A percentile compares a stretch with the other conserved stretches of the same genome.
These are phyloP conservation scores for Bombus ignitus DNA, from an alignment of 1,140 invertebrate species.

Conservation along the genomic window DNA sequence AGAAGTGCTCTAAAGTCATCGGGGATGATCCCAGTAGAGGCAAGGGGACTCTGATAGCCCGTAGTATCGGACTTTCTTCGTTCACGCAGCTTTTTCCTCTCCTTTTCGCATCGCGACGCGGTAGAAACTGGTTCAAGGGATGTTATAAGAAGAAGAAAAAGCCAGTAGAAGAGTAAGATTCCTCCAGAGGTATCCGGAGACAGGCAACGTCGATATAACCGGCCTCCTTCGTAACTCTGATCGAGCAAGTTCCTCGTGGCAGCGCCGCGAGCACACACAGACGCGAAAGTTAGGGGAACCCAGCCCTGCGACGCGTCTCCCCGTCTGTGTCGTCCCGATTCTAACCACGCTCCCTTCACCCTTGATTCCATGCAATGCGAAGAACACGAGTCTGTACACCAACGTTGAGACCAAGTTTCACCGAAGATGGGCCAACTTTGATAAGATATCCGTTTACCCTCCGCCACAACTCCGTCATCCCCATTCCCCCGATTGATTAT, in stretches of 20 bases:
- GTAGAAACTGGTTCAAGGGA: neutral
- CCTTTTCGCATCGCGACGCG: neutral
- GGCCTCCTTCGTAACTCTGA: slow-evolving; percentile 73
- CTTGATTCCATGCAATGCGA: slow-evolving; percentile 20
- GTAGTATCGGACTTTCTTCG: neutral
- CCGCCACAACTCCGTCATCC: slow-evolving; percentile 36
- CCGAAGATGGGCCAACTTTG: slow-evolving; percentile 80
- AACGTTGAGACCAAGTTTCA: slow-evolving; percentile 67
- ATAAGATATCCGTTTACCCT: slow-evolving; percentile 81
- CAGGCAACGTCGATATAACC: slow-evolving; percentile 54
- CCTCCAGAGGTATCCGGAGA: slow-evolving; percentile 52
- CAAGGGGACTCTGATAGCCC: neutral
- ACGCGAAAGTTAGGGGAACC: slow-evolving; percentile 59
- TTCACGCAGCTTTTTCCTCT: neutral
- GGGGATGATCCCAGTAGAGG: slow-evolving; percentile 9
- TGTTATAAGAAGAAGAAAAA: neutral
- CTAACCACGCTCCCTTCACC: neutral
- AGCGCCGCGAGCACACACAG: slow-evolving; percentile 61
- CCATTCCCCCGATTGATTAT: slow-evolving; percentile 78
- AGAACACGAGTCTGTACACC: slow-evolving; percentile 28
- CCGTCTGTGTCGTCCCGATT: neutral
- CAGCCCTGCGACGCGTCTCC: neutral
- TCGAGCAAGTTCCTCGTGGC: slow-evolving; percentile 77
- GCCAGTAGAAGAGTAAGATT: slow-evolving; percentile 27
- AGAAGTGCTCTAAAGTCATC: slow-evolving; percentile 30